Conservation (phyloP, 2,113 vertebrate genomes). For the Thalassarche chlororhynchos region DNA sequence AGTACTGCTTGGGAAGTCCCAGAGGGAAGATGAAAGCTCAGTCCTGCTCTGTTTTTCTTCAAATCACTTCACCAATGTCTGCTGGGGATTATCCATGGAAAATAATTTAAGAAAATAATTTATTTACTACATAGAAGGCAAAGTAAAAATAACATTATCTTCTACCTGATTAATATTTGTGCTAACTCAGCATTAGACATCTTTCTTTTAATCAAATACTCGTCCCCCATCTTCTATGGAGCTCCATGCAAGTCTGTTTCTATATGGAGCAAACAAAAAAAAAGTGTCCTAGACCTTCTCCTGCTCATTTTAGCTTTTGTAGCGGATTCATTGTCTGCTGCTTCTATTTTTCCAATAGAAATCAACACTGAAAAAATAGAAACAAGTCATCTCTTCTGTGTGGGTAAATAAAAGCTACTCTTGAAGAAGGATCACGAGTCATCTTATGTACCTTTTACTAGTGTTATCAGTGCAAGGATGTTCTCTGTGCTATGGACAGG, state of each 20-base stretch:
- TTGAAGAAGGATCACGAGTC: not conserved
- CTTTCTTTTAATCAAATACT: not conserved
- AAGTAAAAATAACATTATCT: conserved; percentile 3
- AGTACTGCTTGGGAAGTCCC: not conserved
- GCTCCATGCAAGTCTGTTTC: not conserved
- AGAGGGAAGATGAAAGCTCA: conserved; percentile 63
- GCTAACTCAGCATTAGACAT: not conserved
- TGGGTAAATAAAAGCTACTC: not conserved
- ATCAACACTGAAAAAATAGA: not conserved
- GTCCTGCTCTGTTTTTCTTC: conserved; percentile 29
- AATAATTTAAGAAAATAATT: conserved; percentile 42
- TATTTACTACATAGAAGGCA: conserved; percentile 1
- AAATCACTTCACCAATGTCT: not conserved
- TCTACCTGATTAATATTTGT: not conserved
- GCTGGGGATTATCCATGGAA: conserved; percentile 36
- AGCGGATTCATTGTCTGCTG: not conserved
- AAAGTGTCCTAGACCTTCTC: not conserved
- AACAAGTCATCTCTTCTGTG: not conserved
- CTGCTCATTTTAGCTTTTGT: not conserved
- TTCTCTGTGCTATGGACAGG: not conserved
- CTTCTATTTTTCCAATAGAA: not conserved
- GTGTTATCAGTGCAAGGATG: not conserved
- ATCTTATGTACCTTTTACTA: not conserved
- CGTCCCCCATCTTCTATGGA: not conserved
- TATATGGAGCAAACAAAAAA: not conserved